Evolutionary conservation across 2,797 vertebrate genomes (phyloP).

Genomic region (Cryptoprocta ferox): DNA sequence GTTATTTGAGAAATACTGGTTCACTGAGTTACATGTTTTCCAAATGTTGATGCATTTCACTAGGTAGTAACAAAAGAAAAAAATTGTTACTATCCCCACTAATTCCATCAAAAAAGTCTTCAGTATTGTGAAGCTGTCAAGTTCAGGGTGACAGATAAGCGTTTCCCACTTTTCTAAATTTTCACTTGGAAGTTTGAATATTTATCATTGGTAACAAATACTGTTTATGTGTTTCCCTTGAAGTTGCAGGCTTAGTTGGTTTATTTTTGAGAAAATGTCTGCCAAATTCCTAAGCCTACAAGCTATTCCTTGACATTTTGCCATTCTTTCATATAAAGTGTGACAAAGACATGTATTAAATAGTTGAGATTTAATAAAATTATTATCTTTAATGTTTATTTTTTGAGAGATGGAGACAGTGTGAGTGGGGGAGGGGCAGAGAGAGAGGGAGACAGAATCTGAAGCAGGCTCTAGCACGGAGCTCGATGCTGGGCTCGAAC

Average conservation of each 20-base stretch:
- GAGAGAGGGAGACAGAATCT: no score
- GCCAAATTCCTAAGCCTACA: neutral
- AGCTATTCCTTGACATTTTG: neutral
- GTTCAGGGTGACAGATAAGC: neutral
- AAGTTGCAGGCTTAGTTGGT: neutral
- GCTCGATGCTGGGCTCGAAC: no score
- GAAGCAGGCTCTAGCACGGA: no score
- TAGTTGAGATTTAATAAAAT: neutral
- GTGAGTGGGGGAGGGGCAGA: no score
- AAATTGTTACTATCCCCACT: neutral
- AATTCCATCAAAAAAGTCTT: neutral
- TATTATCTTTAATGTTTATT: neutral
- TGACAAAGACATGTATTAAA: neutral
- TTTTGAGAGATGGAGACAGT: no score
- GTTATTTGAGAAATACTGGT: neutral
- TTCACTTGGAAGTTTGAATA: neutral
- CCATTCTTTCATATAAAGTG: neutral
- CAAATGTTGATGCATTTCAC: neutral
- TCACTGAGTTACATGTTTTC: neutral
- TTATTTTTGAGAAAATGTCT: constrained; percentile 42
- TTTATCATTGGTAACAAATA: neutral
- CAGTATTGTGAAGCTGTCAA: neutral
- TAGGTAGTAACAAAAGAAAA: neutral
- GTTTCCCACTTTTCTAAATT: neutral
- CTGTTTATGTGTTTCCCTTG: neutral